A percentile compares a stretch with the other conserved stretches of the same genome.
phyloP scores from a whole-genome alignment of 2,113 vertebrate species.

The Melanocharis versteri region DNA sequence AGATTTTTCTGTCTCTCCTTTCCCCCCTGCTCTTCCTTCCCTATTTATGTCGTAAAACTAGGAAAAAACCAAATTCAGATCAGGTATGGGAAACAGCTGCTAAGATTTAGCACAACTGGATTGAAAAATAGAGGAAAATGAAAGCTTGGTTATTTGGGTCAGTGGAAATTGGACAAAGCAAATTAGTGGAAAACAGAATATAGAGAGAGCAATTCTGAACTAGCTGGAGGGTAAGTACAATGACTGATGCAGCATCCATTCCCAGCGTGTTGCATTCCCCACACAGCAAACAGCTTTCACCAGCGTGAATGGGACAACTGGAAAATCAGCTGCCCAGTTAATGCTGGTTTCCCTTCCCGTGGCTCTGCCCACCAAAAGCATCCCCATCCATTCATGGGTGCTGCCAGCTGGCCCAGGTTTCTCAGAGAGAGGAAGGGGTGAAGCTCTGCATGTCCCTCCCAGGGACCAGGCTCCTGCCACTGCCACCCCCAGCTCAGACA shows the following conservation, averaged over 20 bases:
- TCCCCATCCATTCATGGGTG: not conserved
- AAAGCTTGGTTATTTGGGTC: conserved; percentile 8
- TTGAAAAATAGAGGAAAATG: not conserved
- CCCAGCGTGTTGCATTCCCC: not conserved
- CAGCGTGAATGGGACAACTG: not conserved
- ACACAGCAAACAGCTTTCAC: not conserved
- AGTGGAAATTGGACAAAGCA: conserved; percentile 20
- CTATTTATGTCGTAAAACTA: not conserved
- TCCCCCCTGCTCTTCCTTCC: accelerated
- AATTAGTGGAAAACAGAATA: not conserved
- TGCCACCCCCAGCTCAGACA: accelerated
- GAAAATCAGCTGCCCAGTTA: not conserved
- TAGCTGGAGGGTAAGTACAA: not conserved
- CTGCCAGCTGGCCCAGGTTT: not conserved
- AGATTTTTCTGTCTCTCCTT: not conserved
- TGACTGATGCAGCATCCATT: not conserved
- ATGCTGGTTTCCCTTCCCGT: not conserved
- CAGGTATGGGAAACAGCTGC: not conserved
- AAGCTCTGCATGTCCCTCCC: not conserved
- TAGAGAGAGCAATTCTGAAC: not conserved
- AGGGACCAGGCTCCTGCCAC: not conserved
- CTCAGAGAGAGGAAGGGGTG: not conserved
- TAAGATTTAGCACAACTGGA: not conserved
- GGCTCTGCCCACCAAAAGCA: not conserved
- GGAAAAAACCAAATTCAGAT: not conserved